A percentile compares a stretch with the other conserved stretches of the same genome.
Evolutionary conservation across 2,113 vertebrate genomes (phyloP).

Genomic region (Oreochromis aureus): DNA sequence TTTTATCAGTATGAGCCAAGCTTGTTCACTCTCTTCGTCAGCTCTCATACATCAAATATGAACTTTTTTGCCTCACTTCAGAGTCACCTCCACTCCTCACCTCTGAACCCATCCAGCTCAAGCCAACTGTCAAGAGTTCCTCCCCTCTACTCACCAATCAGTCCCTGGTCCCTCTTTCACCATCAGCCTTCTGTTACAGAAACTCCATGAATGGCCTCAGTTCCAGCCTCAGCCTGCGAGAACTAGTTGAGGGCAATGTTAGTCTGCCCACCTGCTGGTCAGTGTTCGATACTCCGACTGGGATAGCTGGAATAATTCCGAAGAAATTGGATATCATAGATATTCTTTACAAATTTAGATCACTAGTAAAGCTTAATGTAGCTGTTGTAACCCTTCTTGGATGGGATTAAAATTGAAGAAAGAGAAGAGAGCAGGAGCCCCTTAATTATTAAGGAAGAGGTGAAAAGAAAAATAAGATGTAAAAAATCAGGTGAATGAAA

Average conservation of each 20-base stretch:
- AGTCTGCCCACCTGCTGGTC: background rate
- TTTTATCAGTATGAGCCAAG: conserved; percentile 23
- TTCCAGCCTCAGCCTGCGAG: conserved; percentile 32
- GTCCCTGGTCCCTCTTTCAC: background rate
- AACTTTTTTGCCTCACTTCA: background rate
- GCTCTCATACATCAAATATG: background rate
- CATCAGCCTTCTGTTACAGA: background rate
- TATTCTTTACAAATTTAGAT: background rate
- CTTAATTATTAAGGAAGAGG: background rate
- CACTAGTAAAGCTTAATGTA: background rate
- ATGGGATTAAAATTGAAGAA: background rate
- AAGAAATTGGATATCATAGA: conserved; percentile 9
- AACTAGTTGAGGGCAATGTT: conserved; percentile 30
- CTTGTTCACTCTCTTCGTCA: background rate
- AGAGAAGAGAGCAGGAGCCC: background rate
- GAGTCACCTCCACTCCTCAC: background rate
- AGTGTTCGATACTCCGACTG: background rate
- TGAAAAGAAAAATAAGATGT: background rate
- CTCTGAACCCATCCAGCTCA: background rate
- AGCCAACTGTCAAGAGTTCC: background rate
- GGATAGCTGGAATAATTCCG: conserved; percentile 20
- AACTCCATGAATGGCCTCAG: background rate
- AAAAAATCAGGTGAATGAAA: background rate
- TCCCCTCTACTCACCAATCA: background rate
- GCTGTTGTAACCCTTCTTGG: background rate